These are phyloP conservation scores for Parasteatoda tepidariorum DNA, from an alignment of 1,140 invertebrate genomes.

Conservation along the genomic window DNA sequence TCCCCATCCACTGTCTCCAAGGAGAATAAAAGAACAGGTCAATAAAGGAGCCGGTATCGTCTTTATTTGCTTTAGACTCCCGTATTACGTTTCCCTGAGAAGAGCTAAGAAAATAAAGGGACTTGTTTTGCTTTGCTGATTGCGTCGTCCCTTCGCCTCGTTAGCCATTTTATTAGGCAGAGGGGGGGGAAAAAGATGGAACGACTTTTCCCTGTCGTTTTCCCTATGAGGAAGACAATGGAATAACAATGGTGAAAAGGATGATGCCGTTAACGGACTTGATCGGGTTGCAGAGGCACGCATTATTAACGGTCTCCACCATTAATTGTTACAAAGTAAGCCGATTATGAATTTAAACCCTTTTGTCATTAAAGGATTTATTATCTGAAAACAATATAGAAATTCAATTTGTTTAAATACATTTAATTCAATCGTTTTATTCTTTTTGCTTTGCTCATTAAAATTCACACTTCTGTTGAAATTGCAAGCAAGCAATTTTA, in stretches of 20 bases:
- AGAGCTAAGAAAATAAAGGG: background rate
- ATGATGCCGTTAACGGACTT: background rate
- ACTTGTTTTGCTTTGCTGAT: background rate
- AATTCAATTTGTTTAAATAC: too few species aligned
- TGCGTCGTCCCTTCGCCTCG: background rate
- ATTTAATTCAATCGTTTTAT: too few species aligned
- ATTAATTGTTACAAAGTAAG: background rate
- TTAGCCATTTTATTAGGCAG: background rate
- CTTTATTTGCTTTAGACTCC: background rate
- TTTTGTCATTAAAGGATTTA: too few species aligned
- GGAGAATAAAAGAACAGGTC: too few species aligned
- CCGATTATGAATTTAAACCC: too few species aligned
- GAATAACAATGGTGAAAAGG: background rate
- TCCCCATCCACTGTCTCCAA: background rate
- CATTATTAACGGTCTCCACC: too few species aligned
- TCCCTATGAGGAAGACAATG: background rate
- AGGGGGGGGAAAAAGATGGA: background rate
- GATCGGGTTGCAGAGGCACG: background rate
- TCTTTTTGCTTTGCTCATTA: too few species aligned
- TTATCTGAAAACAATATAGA: too few species aligned
- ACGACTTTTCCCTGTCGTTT: background rate
- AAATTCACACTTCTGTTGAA: too few species aligned
- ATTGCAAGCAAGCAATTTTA: too few species aligned
- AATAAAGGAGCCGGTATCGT: background rate
- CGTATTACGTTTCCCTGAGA: background rate